phyloP scores from a whole-genome alignment of 1,140 invertebrate genomes.

The Leptopilina clavipes region DNA sequence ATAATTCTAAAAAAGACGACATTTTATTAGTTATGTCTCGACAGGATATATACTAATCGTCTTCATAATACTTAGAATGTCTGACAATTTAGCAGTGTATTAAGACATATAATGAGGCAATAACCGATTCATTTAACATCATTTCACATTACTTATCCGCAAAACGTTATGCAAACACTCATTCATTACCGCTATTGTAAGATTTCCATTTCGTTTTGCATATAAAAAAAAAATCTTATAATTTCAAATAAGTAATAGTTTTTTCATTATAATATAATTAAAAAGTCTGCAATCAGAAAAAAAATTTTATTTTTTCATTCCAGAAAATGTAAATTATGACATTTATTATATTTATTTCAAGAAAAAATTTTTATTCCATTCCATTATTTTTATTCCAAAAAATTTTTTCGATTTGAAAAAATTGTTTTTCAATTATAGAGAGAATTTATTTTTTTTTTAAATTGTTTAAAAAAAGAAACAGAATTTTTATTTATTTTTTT shows the following conservation, averaged over 20 bases:
- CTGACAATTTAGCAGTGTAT: slow-evolving; percentile 49
- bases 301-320: too few species aligned
- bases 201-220: slow-evolving; percentile 8
- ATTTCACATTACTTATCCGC: slow-evolving; percentile 52
- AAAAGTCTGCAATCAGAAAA: too few species aligned
- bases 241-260: not conserved
- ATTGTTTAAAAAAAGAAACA: too few species aligned
- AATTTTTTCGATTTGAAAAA: too few species aligned
- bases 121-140: slow-evolving; percentile 52
- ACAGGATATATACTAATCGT: slow-evolving; percentile 38
- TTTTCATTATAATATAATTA: not conserved
- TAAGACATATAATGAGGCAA: slow-evolving; percentile 50
- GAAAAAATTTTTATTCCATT: too few species aligned
- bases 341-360: too few species aligned
- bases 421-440: too few species aligned
- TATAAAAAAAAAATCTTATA: not conserved
- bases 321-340: too few species aligned
- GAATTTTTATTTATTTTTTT: too few species aligned
- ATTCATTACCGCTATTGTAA: slow-evolving; percentile 31
- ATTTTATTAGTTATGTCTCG: slow-evolving; percentile 16
- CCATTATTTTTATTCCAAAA: too few species aligned
- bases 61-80: slow-evolving; percentile 47
- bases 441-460: too few species aligned
- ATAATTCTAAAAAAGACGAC: not conserved
- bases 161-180: slow-evolving; percentile 23